Conservation (phyloP, 2,113 vertebrate species). For the Notiomystis cincta region DNA sequence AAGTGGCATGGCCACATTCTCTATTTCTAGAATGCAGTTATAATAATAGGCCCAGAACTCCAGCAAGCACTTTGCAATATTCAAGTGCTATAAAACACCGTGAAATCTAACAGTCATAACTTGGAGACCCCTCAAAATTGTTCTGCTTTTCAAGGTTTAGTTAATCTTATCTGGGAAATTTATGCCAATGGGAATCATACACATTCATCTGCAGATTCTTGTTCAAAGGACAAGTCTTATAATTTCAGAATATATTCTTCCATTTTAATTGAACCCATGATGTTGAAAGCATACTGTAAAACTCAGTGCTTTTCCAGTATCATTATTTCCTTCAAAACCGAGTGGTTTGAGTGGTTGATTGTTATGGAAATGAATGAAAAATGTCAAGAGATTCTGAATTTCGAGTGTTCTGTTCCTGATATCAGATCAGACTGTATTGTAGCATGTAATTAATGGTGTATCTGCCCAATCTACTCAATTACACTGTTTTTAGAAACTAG, state of each 20-base stretch:
- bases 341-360: constrained; percentile 14
- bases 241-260: background rate
- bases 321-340: background rate
- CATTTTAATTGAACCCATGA: constrained; percentile 16
- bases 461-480: constrained; percentile 25
- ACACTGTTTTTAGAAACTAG: constrained; percentile 4
- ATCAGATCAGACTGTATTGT: constrained; percentile 13
- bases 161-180: background rate
- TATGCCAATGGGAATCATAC: background rate
- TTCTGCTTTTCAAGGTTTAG: background rate
- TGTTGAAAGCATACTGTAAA: background rate
- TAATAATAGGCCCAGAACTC: background rate
- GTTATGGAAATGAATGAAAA: constrained; percentile 43
- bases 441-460: constrained; percentile 26
- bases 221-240: background rate
- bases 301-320: background rate
- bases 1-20: background rate
- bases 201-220: background rate
- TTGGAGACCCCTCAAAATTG: background rate
- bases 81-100: background rate
- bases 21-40: background rate
- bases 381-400: constrained; percentile 23
- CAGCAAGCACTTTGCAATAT: background rate
- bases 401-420: background rate
- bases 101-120: background rate